Evolutionary conservation across 2,888 invertebrate species (phyloP).

Genomic region (Nephrocerus scutellatus): DNA sequence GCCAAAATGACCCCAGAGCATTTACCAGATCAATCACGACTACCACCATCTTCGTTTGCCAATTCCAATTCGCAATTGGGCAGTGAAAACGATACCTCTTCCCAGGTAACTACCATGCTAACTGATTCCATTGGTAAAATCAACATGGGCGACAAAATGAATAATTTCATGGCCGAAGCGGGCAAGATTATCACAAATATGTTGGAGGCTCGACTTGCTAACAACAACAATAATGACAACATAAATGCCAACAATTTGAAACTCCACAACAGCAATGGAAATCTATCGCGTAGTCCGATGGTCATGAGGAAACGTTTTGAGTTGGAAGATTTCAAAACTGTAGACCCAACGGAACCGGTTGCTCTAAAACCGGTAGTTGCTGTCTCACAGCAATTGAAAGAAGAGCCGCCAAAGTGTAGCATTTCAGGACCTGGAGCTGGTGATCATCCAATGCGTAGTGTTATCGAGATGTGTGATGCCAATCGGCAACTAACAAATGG

Average conservation of each 20-base stretch:
- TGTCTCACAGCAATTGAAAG: slow-evolving; percentile 20
- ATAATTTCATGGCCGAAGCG: slow-evolving; percentile 44
- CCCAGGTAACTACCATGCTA: slow-evolving; percentile 37
- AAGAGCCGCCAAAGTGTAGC: slow-evolving; percentile 10
- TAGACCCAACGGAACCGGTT: slow-evolving; percentile 39
- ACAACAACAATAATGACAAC: slow-evolving; percentile 22
- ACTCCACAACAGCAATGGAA: slow-evolving; percentile 34
- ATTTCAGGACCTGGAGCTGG: neutral
- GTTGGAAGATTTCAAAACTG: slow-evolving; percentile 39
- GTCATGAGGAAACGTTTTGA: slow-evolving; percentile 40
- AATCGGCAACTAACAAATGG: no score
- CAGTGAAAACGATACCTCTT: slow-evolving; percentile 21
- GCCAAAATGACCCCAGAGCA: slow-evolving; percentile 4
- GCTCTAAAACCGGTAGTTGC: slow-evolving; percentile 35
- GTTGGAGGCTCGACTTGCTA: slow-evolving; percentile 40
- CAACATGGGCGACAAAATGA: slow-evolving; percentile 36
- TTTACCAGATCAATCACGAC: neutral
- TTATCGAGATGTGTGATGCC: slow-evolving; percentile 44
- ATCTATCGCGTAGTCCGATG: slow-evolving; percentile 38
- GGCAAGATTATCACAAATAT: slow-evolving; percentile 46
- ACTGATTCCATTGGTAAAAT: slow-evolving; percentile 41
- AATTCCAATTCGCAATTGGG: slow-evolving; percentile 7
- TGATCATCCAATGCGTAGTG: slow-evolving; percentile 41
- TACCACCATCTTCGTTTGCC: slow-evolving; percentile 11
- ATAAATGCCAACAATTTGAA: slow-evolving; percentile 13